A percentile compares a stretch with the other conserved stretches of the same genome.
These are phyloP conservation scores for Perca schrenkii DNA, from an alignment of 2,113 vertebrate species.

Conservation along the genomic window DNA sequence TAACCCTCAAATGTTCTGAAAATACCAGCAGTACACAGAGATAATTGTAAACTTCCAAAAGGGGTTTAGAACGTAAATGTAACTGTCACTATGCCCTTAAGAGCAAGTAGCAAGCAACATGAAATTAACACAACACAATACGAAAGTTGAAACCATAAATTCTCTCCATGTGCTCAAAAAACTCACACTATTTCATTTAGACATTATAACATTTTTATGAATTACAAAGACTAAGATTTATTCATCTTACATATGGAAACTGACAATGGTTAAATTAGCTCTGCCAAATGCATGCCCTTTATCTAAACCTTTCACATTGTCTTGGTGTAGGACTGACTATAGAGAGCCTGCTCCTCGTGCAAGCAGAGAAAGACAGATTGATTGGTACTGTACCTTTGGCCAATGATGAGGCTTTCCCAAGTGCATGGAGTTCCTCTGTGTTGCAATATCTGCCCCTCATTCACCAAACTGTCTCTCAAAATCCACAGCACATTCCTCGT, in stretches of 20 bases:
- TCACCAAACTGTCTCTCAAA: conserved; percentile 49
- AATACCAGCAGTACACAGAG: conserved; percentile 1
- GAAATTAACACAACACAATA: neutral
- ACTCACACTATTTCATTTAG: neutral
- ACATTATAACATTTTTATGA: conserved; percentile 4
- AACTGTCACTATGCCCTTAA: conserved; percentile 13
- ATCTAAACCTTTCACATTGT: conserved; percentile 16
- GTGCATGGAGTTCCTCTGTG: conserved; percentile 61
- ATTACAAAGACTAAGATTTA: neutral
- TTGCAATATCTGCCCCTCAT: conserved; percentile 60
- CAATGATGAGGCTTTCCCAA: conserved; percentile 67
- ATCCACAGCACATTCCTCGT: conserved; percentile 36
- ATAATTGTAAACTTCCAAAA: conserved; percentile 2
- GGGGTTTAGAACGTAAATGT: conserved; percentile 5
- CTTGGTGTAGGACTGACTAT: conserved; percentile 13
- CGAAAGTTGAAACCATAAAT: neutral
- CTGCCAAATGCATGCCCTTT: neutral
- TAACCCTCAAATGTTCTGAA: neutral
- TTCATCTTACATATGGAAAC: neutral
- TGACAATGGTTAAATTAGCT: neutral
- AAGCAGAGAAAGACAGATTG: conserved; percentile 37
- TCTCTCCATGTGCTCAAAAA: conserved; percentile 1
- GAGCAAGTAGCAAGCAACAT: neutral
- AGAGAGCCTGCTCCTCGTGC: conserved; percentile 29
- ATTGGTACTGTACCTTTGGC: conserved; percentile 77